phyloP scores from a whole-genome alignment of 2,113 vertebrate species.

The Miniopterus natalensis region DNA sequence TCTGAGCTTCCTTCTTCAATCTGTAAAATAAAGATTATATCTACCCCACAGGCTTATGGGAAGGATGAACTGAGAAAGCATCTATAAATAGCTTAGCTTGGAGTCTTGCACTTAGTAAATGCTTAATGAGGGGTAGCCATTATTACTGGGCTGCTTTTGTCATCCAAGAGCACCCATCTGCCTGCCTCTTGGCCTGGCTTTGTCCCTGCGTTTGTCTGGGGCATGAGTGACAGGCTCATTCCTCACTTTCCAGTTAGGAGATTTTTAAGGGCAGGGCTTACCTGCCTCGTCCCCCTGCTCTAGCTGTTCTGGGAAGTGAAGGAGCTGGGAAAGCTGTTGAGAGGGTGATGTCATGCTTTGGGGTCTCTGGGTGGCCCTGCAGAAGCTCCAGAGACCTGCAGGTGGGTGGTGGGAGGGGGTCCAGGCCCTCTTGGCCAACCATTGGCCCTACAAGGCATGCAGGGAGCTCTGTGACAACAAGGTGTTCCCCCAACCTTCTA shows the following conservation, averaged over 20 bases:
- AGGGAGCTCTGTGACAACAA: background rate
- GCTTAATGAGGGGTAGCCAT: background rate
- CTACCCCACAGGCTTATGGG: background rate
- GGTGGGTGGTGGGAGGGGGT: background rate
- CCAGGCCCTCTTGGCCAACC: background rate
- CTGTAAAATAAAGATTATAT: background rate
- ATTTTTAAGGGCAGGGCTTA: constrained; percentile 48
- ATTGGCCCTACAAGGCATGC: background rate
- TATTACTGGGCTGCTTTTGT: background rate
- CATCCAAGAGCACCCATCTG: rapidly evolving
- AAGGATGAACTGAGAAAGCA: background rate
- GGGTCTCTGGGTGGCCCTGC: background rate
- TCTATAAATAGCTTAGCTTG: background rate
- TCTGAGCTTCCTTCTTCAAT: background rate
- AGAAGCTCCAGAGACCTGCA: background rate
- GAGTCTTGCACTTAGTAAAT: background rate
- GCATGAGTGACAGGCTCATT: background rate
- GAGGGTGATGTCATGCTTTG: background rate
- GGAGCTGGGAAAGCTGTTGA: background rate
- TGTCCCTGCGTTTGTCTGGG: background rate
- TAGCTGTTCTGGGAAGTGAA: background rate
- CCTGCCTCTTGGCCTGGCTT: background rate
- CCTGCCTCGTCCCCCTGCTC: background rate
- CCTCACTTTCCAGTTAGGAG: constrained; percentile 23
- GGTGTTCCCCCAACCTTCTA: background rate